Conservation (phyloP, 1,140 invertebrate genomes). For the Eulimnadia texana region DNA sequence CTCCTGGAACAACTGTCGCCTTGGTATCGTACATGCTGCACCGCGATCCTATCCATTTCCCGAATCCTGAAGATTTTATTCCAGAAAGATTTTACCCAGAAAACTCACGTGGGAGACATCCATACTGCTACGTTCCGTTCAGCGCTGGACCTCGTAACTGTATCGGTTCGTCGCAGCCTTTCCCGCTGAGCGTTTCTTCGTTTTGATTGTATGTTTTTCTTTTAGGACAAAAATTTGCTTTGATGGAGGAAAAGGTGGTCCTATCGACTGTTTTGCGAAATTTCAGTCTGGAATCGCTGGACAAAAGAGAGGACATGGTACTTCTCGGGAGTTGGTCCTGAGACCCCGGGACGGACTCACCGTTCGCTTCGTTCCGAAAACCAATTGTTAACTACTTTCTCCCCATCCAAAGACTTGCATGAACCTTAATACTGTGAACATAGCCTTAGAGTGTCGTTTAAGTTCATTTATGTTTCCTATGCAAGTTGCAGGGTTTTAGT, state of each 20-base stretch:
- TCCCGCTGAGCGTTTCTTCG: not conserved
- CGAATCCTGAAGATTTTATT: conserved; percentile 38
- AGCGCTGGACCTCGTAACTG: conserved; percentile 54
- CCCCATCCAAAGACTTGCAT: too few relatives aligned
- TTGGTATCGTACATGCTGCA: conserved; percentile 39
- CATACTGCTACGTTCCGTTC: conserved; percentile 47
- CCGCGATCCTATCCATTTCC: conserved; percentile 39
- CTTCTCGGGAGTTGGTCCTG: conserved; percentile 23
- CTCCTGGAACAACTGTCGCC: conserved; percentile 31
- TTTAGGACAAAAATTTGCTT: conserved; percentile 43
- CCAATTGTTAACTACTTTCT: not conserved
- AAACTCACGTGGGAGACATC: conserved; percentile 31
- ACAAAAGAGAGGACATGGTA: conserved; percentile 24
- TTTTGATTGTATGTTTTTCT: conserved; percentile 20
- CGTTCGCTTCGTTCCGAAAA: conserved; percentile 24
- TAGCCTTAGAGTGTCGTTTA: too few relatives aligned
- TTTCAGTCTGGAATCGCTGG: conserved; percentile 34
- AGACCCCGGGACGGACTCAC: conserved; percentile 33
- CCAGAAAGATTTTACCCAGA: conserved; percentile 43
- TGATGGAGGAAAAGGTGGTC: conserved; percentile 41
- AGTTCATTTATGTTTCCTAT: too few relatives aligned
- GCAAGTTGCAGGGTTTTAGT: too few relatives aligned
- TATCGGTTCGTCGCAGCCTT: too few relatives aligned
- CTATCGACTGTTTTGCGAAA: conserved; percentile 39
- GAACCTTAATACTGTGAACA: too few relatives aligned